Evolutionary conservation across 1,140 invertebrate genomes (phyloP), one percentile per base, ranked within the genome.

Genomic region (Drosophila sturtevanti): DNA sequence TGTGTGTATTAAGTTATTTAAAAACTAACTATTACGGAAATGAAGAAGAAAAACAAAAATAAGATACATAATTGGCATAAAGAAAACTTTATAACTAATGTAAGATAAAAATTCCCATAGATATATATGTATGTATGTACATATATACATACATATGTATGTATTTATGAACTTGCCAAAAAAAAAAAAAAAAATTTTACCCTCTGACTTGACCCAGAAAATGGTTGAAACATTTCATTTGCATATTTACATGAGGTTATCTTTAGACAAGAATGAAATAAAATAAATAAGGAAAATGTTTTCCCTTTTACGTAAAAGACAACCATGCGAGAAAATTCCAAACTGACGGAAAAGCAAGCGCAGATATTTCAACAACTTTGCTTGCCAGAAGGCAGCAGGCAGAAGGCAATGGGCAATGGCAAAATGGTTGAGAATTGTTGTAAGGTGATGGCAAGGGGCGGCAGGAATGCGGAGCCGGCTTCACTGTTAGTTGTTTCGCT

Each of bases 341-440:
- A 89, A 73, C 84, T 87, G 82, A 89, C 82, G 84, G 82, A 86
- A 86, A 76, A 86, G 81, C 82, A 72, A 79, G 76, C 66, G 58
- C 68, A 82, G 67, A 87, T 79, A 86, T 87, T 87, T 87, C 66
- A 87, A 77, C 82, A 82, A 72, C 68, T 79, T 79, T 67, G 60
- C 41, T 52, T 64, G 55, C 27, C 27, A 31, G 3, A 6, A 31
- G 48, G 22, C 24, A 35, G 34, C 21, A 10, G n/a, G n/a, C n/a
- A n/a, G 27, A 21, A 16, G 18, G 11, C 21, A 41, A 41, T 41
- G 38, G 38, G n/a, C n/a, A 41, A 41, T 41, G 38, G 38, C 16
- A 41, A 41, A 41, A n/a, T 38, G n/a, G n/a, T 22, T 2, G 6
- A 34, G 52, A 34, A 34, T n/a, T n/a, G n/a, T n/a, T n/a, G n/a